Base-by-base conservation (phyloP, 2,888 invertebrate genomes). In the Chloroclystis v-ata region DNA sequence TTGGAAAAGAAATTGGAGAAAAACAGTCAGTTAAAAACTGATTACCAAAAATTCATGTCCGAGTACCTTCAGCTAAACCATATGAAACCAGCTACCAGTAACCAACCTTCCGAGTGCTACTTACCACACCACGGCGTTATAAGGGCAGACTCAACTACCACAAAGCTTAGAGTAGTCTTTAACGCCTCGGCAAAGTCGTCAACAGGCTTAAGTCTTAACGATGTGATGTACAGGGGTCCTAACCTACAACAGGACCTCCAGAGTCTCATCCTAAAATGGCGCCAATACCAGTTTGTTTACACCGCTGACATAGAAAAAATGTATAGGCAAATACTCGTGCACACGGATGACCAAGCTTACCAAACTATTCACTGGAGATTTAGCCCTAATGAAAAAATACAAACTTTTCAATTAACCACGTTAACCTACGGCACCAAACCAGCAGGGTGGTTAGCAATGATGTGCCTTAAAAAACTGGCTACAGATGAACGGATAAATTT, bases 141-240 rank as follows among this genome's bases (percentile, higher is more conserved):
- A 7, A 39, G 47, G 16, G 35, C 47, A 26, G 38, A 52, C 4
- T 53, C 56, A 20, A 46, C 28, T 5, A 58, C 57, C 0, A 50
- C 56, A 7, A 52, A 50, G 24, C 37, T 49, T n/a, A 48, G 56
- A 32, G 51, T 49, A 10, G 56, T 54, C 1, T 54, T 56, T 24
- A 56, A 57, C 16, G 52, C 49, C 24, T 24, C 24, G 1, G 53
- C 57, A 1, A 40, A 40, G n/a, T 49, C 46, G 35, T 54, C 53
- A 5, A 20, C 41, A 24, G 24, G 24, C 24, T 24, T 24, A 24
- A 24, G 24, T 24, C 24, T 24, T 6, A 24, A 24, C 24, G 24
- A 1, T 42, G 7, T 6, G n/a, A n/a, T n/a, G n/a, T n/a, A n/a
- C n/a, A n/a, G n/a, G n/a, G n/a, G n/a, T n/a, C n/a, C n/a, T n/a